These are phyloP conservation scores for Melinaea menophilus DNA, from an alignment of 2,888 invertebrate genomes.

Conservation along the genomic window DNA sequence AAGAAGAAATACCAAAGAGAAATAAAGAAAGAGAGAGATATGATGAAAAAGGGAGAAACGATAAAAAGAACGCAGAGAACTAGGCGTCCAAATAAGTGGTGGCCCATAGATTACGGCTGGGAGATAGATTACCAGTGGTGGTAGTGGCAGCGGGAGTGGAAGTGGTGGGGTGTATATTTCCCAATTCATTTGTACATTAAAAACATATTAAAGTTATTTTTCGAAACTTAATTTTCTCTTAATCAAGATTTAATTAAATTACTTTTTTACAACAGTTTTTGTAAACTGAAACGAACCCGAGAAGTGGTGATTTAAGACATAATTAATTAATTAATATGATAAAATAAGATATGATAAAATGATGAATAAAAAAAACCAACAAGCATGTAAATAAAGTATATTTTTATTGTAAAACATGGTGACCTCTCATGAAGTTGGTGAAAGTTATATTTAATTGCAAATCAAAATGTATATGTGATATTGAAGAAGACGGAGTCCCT, in stretches of 20 bases:
- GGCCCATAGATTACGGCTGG: conserved; percentile 47
- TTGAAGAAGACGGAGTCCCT: too few relatives aligned
- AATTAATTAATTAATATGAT: too few relatives aligned
- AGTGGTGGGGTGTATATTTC: neutral
- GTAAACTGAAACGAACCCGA: too few relatives aligned
- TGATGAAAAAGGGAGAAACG: conserved; percentile 13
- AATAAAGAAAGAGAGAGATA: conserved; percentile 21
- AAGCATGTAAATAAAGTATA: neutral
- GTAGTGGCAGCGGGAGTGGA: neutral
- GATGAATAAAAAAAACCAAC: neutral
- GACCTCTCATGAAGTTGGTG: neutral
- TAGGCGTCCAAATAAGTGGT: conserved; percentile 31
- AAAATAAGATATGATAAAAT: too few relatives aligned
- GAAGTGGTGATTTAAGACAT: too few relatives aligned
- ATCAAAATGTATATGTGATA: too few relatives aligned
- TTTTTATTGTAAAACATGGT: neutral
- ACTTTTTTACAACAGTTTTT: too few relatives aligned
- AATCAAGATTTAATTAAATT: too few relatives aligned
- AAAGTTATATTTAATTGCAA: neutral
- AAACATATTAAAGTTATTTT: too few relatives aligned
- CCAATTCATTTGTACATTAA: neutral
- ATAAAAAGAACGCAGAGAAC: neutral
- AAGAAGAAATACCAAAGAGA: conserved; percentile 22
- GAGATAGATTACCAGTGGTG: conserved; percentile 43
- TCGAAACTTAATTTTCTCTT: too few relatives aligned